Conservation (phyloP, 2,797 vertebrate genomes). For the Astyanax mexicanus region DNA sequence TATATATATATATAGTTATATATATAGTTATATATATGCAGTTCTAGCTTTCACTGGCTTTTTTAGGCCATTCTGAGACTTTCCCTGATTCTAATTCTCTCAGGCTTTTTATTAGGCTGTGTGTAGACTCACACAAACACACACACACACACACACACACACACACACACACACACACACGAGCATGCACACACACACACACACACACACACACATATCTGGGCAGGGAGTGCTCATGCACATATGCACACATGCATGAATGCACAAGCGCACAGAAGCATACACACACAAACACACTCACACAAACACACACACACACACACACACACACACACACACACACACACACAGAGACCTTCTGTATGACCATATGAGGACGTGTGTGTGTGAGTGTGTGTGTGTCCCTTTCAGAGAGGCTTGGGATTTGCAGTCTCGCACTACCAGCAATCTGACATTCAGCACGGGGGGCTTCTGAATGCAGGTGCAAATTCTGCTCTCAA, state of each 20-base stretch:
- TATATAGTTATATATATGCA: too few species aligned
- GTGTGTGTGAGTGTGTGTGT: too few species aligned
- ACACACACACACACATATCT: neutral
- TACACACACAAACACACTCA: neutral
- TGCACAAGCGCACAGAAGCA: neutral
- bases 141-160: neutral
- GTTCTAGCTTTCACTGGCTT: neutral
- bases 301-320: too few species aligned
- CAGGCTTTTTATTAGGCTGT: neutral
- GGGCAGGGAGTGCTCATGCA: neutral
- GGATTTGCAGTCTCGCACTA: constrained; percentile 1
- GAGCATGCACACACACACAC: neutral
- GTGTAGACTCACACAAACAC: neutral
- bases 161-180: neutral
- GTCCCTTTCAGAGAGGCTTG: neutral
- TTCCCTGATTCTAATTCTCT: neutral
- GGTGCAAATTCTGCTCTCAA: constrained; percentile 54
- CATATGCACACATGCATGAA: neutral
- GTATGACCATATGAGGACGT: neutral
- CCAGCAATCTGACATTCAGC: constrained; percentile 24
- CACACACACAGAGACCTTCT: neutral
- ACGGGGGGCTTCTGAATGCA: constrained; percentile 18
- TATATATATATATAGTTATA: too few species aligned
- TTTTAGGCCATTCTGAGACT: neutral
- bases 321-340: neutral